A percentile compares a stretch with the other conserved stretches of the same genome.
Conservation (phyloP, 2,113 vertebrate genomes). For the Probosciger aterrimus region DNA sequence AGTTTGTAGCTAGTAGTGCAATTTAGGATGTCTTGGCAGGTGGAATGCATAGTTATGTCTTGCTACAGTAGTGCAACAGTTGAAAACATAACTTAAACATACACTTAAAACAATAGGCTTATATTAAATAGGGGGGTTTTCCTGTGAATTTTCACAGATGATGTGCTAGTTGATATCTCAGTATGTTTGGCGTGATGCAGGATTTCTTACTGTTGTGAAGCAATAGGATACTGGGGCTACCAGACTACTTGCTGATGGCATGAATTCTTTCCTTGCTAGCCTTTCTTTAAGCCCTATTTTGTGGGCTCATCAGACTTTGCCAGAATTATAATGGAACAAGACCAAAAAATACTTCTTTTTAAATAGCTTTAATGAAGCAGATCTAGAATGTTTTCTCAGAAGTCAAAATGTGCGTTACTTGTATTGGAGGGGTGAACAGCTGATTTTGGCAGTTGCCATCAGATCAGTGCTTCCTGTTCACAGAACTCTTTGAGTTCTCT, state of each 20-base stretch:
- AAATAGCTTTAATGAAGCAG: neutral
- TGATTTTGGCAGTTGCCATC: slow-evolving; percentile 50
- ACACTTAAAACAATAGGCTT: neutral
- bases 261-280: neutral
- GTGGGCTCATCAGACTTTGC: neutral
- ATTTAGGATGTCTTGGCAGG: neutral
- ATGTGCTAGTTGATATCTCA: neutral
- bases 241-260: neutral
- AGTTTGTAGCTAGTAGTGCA: neutral
- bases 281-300: neutral
- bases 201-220: neutral
- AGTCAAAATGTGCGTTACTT: neutral
- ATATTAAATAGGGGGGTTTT: neutral
- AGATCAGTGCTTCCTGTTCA: slow-evolving; percentile 65
- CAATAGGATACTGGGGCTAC: neutral
- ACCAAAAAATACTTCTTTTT: neutral
- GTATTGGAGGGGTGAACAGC: neutral
- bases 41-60: neutral
- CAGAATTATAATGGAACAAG: neutral
- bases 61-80: neutral
- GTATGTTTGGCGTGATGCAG: neutral
- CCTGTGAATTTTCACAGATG: neutral
- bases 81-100: neutral
- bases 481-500: neutral
- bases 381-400: neutral